Conservation (phyloP, 2,888 invertebrate genomes). For the Drosophila vallismaia region DNA sequence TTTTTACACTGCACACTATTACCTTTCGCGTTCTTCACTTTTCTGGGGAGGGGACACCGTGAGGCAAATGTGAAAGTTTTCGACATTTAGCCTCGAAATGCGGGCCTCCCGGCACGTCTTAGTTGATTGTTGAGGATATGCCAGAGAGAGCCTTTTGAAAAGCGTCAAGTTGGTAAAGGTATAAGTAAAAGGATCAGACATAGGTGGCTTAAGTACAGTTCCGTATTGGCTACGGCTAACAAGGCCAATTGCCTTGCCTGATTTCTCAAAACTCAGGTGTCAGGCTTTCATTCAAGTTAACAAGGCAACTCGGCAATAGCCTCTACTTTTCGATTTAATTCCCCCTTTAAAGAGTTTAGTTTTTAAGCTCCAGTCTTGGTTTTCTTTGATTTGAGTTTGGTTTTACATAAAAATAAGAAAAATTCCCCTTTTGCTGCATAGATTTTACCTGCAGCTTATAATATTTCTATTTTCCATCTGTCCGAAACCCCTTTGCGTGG, state of each 20-base stretch:
- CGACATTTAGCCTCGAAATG: slow-evolving; percentile 53
- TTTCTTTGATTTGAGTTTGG: slow-evolving; percentile 34
- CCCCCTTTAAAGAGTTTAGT: slow-evolving; percentile 32
- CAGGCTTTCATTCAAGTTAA: slow-evolving; percentile 36
- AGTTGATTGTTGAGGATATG: slow-evolving; percentile 46
- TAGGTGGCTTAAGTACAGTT: slow-evolving; percentile 59
- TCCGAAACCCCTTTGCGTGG: slow-evolving; percentile 19
- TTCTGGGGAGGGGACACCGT: slow-evolving; percentile 37
- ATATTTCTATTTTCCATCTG: slow-evolving; percentile 32
- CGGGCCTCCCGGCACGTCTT: slow-evolving; percentile 43
- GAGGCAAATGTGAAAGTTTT: slow-evolving; percentile 49
- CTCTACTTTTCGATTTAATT: slow-evolving; percentile 8
- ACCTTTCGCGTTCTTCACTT: slow-evolving; percentile 10
- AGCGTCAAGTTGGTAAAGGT: slow-evolving; percentile 47
- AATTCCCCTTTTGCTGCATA: slow-evolving; percentile 22
- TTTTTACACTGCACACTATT: slow-evolving; percentile 22
- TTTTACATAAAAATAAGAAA: slow-evolving; percentile 21
- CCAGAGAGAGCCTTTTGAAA: slow-evolving; percentile 44
- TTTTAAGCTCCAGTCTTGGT: slow-evolving; percentile 13
- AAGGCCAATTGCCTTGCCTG: slow-evolving; percentile 36
- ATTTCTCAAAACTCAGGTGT: slow-evolving; percentile 26
- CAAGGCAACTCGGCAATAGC: slow-evolving; percentile 28
- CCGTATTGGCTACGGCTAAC: slow-evolving; percentile 29
- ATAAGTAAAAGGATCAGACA: slow-evolving; percentile 20
- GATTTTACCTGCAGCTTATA: slow-evolving; percentile 41